A percentile compares a stretch with the other conserved stretches of the same genome.
Conservation (phyloP, 2,888 invertebrate genomes). For the Ellobium chinense region DNA sequence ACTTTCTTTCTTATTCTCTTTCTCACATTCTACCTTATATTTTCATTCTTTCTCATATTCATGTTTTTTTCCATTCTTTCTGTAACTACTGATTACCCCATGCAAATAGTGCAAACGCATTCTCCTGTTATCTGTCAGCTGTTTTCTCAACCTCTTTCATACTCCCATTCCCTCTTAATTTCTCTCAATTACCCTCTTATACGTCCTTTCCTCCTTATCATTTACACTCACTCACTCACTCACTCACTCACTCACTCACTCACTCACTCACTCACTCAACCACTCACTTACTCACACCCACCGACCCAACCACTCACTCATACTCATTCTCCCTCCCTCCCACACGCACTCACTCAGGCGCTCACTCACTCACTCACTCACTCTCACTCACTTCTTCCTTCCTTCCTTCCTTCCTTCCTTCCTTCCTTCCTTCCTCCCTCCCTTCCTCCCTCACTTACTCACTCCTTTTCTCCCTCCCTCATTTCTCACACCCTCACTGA, state of each 20-base stretch:
- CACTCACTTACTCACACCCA: not conserved
- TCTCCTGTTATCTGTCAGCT: no score
- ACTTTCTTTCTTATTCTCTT: no score
- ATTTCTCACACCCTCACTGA: not conserved
- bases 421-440: not conserved
- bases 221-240: slow-evolving; percentile 6
- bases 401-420: not conserved
- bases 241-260: slow-evolving; percentile 17
- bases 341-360: not conserved
- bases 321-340: not conserved
- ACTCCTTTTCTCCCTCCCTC: not conserved
- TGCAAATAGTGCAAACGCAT: no score
- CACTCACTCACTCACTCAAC: slow-evolving; percentile 6
- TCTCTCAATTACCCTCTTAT: no score
- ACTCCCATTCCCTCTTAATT: no score
- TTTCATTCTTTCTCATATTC: no score
- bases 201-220: no score
- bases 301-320: not conserved
- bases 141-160: no score
- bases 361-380: not conserved
- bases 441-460: not conserved
- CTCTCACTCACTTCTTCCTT: not conserved
- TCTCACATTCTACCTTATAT: no score
- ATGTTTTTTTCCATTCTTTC: no score
- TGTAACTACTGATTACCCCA: no score